phyloP scores from a whole-genome alignment of 1,140 invertebrate genomes.

The Drosophila sulfurigaster region DNA sequence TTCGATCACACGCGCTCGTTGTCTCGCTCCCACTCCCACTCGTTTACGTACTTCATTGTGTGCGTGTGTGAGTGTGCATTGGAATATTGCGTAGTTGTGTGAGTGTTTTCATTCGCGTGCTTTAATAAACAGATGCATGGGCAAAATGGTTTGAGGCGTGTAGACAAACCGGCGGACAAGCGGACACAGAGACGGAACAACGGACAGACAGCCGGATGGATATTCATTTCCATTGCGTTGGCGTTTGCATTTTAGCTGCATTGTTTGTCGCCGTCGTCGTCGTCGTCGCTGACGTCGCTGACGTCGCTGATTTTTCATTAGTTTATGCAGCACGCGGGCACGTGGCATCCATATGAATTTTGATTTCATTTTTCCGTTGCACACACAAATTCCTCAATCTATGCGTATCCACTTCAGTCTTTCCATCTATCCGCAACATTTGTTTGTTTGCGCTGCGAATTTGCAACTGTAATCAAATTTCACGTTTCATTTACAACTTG shows the following conservation, averaged over 20 bases:
- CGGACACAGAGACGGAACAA: not conserved
- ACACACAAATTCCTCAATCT: constrained; percentile 21
- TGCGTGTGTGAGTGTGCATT: constrained; percentile 29
- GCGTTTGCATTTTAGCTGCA: constrained; percentile 44
- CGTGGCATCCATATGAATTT: constrained; percentile 42
- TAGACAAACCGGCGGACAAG: constrained; percentile 13
- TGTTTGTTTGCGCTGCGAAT: constrained; percentile 47
- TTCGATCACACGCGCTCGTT: not conserved
- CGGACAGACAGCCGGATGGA: constrained; percentile 3
- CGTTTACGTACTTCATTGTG: constrained; percentile 23
- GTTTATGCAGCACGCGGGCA: constrained; percentile 48
- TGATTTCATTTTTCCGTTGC: constrained; percentile 19
- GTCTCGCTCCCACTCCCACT: constrained; percentile 5
- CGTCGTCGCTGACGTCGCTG: constrained; percentile 1
- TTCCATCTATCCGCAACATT: not conserved
- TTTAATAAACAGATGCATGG: constrained; percentile 43
- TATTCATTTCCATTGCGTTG: constrained; percentile 51
- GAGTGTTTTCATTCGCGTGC: constrained; percentile 45
- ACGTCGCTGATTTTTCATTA: constrained; percentile 46
- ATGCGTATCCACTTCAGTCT: not conserved
- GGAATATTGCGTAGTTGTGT: constrained; percentile 29
- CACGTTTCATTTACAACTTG: constrained; percentile 68
- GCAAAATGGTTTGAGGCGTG: constrained; percentile 11
- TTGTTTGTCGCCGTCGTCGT: constrained; percentile 11
- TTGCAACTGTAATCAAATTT: constrained; percentile 70